These are phyloP conservation scores for Thamnaconus septentrionalis DNA, from an alignment of 2,113 vertebrate species.

Conservation along the genomic window DNA sequence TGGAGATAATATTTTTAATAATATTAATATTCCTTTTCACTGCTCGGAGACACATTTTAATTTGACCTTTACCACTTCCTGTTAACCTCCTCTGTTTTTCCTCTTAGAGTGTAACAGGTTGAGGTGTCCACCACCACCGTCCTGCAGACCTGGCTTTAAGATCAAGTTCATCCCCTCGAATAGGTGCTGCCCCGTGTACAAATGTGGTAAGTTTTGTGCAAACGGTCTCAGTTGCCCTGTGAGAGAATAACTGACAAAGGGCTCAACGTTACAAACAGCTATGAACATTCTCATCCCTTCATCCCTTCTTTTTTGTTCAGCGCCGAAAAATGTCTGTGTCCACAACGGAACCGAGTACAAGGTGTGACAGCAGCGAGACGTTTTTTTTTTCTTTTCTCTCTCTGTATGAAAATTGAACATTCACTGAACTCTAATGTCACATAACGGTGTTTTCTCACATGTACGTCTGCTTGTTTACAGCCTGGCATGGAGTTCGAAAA, in stretches of 20 bases:
- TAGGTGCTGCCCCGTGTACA: slow-evolving; percentile 68
- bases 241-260: too few relatives aligned
- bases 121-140: slow-evolving; percentile 44
- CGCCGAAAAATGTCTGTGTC: slow-evolving; percentile 68
- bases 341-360: slow-evolving; percentile 63
- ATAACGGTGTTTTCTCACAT: too few relatives aligned
- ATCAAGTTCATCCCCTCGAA: background rate
- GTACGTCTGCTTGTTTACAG: slow-evolving; percentile 47
- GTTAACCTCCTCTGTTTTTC: background rate
- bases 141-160: slow-evolving; percentile 62
- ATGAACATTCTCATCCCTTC: too few relatives aligned
- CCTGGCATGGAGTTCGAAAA: slow-evolving; percentile 59
- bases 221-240: background rate
- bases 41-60: too few relatives aligned
- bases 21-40: too few relatives aligned
- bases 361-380: slow-evolving; percentile 62
- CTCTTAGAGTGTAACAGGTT: slow-evolving; percentile 72
- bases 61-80: too few relatives aligned
- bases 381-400: background rate
- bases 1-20: too few relatives aligned
- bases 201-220: slow-evolving; percentile 68
- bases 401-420: background rate
- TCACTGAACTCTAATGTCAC: background rate
- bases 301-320: slow-evolving; percentile 59
- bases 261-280: too few relatives aligned